Evolutionary conservation across 2,797 vertebrate genomes (phyloP).

Genomic region (Pipistrellus pipistrellus): DNA sequence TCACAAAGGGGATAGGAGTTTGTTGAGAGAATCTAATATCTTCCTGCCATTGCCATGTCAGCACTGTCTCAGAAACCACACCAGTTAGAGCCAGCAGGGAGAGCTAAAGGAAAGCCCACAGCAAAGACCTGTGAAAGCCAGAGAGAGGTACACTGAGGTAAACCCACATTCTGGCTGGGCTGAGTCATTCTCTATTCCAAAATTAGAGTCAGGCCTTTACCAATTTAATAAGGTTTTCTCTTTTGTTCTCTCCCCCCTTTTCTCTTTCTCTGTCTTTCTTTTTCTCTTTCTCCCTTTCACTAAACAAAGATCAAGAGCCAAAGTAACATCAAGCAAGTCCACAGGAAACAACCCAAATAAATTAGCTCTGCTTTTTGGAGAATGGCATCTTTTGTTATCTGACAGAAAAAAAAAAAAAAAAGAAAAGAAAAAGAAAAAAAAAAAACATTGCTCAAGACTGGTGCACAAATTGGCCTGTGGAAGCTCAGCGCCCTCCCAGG

Average conservation of each 20-base stretch:
- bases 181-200: background rate
- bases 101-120: background rate
- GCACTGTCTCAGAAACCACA: background rate
- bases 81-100: background rate
- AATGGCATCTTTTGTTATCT: conserved; percentile 59
- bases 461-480: conserved; percentile 49
- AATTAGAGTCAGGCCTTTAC: conserved; percentile 57
- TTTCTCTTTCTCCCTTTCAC: background rate
- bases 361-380: conserved; percentile 52
- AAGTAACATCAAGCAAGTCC: conserved; percentile 64
- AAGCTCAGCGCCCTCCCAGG: conserved; percentile 2
- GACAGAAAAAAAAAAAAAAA: conserved; percentile 66
- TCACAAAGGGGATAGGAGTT: background rate
- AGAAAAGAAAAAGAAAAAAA: conserved; percentile 54
- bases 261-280: background rate
- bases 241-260: background rate
- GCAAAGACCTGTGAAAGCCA: background rate
- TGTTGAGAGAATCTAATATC: background rate
- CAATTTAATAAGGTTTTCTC: background rate
- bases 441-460: conserved; percentile 8
- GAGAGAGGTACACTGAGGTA: background rate
- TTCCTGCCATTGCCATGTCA: background rate
- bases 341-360: conserved; percentile 61
- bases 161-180: background rate
- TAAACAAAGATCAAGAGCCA: conserved; percentile 62